Evolutionary conservation across 2,888 invertebrate species (phyloP), one percentile per base, ranked within the genome.

Genomic region (Ferrisia virgata): DNA sequence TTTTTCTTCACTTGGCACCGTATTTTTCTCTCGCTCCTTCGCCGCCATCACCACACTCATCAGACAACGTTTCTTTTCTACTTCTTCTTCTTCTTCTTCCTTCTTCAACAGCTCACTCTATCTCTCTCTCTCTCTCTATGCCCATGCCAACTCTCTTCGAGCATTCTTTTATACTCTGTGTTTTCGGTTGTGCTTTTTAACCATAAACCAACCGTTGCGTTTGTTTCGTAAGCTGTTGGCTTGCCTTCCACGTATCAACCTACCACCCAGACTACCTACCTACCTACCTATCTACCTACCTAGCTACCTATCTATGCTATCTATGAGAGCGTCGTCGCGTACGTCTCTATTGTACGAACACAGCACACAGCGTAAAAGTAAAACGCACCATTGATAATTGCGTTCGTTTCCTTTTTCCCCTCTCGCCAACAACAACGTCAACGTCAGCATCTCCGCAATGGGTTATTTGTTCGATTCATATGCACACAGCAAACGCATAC

Each of bases 341-440:
- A n/a, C 39, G 39, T 15, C 13, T 64, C 28, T 64, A 64, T 64
- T 53, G 28, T 64, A 28, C 39, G 11, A 64, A 64, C 25, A 64
- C 13, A 28, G 28, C 28, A 25, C n/a, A n/a, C n/a, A n/a, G n/a
- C n/a, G n/a, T n/a, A n/a, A 64, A 64, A 28, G 64, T 64, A 64
- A 64, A 64, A n/a, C 64, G 64, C 64, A 64, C 64, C 64, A 28
- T 64, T 13, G 64, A 64, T 64, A 64, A 64, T 64, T 64, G 64
- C 64, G 28, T 64, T 64, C 43, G 11, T 15, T 13, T 28, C 15
- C 28, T 28, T 25, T n/a, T 28, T 31, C 64, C 64, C 4, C 28
- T 3, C 64, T 13, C 28, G 15, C 64, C 25, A 64, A 39, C 39
- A 11, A n/a, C n/a, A n/a, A n/a, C n/a, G n/a, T n/a, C n/a, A n/a